These are phyloP conservation scores for Promerops cafer DNA, from an alignment of 2,113 vertebrate species.

Conservation along the genomic window DNA sequence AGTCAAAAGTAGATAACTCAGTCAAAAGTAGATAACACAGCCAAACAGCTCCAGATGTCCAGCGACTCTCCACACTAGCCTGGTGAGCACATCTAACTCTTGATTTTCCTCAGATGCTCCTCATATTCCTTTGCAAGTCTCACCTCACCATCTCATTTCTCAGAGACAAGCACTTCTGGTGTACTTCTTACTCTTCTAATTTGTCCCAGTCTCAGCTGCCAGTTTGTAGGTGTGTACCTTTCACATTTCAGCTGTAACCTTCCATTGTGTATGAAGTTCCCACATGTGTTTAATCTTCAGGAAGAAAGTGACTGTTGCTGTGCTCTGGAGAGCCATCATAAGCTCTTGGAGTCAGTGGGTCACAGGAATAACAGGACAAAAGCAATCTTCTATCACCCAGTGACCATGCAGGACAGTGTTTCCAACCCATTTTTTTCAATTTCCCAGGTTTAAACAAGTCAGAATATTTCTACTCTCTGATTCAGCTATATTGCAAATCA, in stretches of 20 bases:
- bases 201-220: not conserved
- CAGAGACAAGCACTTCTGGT: not conserved
- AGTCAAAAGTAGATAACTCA: not conserved
- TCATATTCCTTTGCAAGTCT: accelerated
- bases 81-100: not conserved
- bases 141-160: not conserved
- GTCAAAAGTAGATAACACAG: not conserved
- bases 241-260: not conserved
- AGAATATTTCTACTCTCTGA: not conserved
- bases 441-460: not conserved
- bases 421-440: not conserved
- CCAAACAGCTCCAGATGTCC: not conserved
- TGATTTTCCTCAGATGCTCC: not conserved
- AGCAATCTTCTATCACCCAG: not conserved
- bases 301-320: not conserved
- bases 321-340: not conserved
- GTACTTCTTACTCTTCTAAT: not conserved
- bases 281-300: not conserved
- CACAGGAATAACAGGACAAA: not conserved
- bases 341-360: not conserved
- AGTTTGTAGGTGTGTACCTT: not conserved
- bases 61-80: not conserved
- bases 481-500: not conserved
- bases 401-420: not conserved
- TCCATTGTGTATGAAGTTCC: not conserved